Evolutionary conservation across 2,888 invertebrate species (phyloP).

Genomic region (Pammene fasciana): DNA sequence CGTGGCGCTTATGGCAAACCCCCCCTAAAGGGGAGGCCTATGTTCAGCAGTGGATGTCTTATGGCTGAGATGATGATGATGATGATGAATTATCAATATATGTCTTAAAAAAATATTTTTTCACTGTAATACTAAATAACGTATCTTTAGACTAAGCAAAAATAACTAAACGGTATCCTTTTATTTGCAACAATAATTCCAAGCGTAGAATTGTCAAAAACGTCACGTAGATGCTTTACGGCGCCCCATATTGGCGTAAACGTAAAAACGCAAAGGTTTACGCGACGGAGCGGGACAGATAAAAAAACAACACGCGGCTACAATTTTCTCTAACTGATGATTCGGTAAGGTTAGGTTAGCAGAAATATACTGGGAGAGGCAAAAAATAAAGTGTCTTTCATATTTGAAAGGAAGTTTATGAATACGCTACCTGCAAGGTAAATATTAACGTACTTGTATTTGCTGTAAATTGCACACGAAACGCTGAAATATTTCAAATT

Average conservation of each 20-base stretch:
- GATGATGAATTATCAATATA: too few species aligned
- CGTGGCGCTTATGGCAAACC: too few species aligned
- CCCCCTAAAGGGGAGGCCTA: too few species aligned
- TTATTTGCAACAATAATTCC: conserved; percentile 26
- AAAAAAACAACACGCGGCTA: conserved; percentile 56
- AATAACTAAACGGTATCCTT: not conserved
- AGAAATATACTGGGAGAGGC: not conserved
- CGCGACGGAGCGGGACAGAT: conserved; percentile 46
- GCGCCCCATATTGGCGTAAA: conserved; percentile 72
- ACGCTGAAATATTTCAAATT: too few species aligned
- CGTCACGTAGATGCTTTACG: conserved; percentile 77
- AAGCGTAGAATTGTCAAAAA: conserved; percentile 65
- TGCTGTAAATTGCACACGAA: too few species aligned
- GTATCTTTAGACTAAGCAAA: not conserved
- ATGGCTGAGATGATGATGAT: too few species aligned
- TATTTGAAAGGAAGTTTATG: too few species aligned
- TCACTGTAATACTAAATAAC: too few species aligned
- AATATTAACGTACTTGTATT: too few species aligned
- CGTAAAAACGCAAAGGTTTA: conserved; percentile 70
- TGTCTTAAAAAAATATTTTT: too few species aligned
- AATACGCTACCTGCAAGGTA: too few species aligned
- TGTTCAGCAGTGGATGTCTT: too few species aligned
- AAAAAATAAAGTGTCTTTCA: not conserved
- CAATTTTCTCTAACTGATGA: conserved; percentile 60
- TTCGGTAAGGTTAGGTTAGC: not conserved